These are phyloP conservation scores for Eucidaris tribuloides DNA, from an alignment of 35 echinoderm and acorn worm genomes.

Conservation along the genomic window DNA sequence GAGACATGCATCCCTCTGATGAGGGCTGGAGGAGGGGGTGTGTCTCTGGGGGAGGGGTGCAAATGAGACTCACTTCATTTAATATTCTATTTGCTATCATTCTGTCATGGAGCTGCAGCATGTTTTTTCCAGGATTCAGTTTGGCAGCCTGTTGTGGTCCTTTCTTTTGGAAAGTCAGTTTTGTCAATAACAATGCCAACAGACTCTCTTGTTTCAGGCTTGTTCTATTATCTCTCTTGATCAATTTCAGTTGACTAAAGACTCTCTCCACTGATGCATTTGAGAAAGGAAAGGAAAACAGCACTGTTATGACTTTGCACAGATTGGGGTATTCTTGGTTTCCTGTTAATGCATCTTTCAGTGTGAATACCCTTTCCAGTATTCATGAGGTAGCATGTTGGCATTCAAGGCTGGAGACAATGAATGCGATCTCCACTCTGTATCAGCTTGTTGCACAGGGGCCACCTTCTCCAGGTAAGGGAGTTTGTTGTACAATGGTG, in stretches of 20 bases:
- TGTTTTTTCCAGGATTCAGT: not conserved
- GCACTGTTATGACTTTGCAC: too few species aligned
- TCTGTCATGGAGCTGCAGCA: not conserved
- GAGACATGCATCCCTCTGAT: slow-evolving; percentile 61
- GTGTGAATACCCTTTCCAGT: slow-evolving; percentile 16
- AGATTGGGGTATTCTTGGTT: too few species aligned
- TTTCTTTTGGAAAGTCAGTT: not conserved
- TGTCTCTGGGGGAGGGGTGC: too few species aligned
- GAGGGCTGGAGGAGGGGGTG: slow-evolving; percentile 85
- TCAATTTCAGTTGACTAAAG: slow-evolving; percentile 28
- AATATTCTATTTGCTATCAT: slow-evolving; percentile 30
- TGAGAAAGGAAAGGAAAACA: slow-evolving; percentile 29
- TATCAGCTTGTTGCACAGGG: slow-evolving; percentile 15
- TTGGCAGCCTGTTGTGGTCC: not conserved
- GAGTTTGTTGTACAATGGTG: slow-evolving; percentile 16
- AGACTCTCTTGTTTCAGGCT: slow-evolving; percentile 27
- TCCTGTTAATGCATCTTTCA: slow-evolving; percentile 16
- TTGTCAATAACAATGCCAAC: not conserved
- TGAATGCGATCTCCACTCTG: slow-evolving; percentile 18
- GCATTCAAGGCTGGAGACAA: not conserved
- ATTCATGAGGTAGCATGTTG: not conserved
- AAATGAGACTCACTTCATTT: too few species aligned
- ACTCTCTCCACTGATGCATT: slow-evolving; percentile 38
- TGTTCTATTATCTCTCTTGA: slow-evolving; percentile 21
- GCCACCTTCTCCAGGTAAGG: slow-evolving; percentile 10